Evolutionary conservation across 2,113 vertebrate species (phyloP), one percentile per base, ranked within the genome.

Genomic region (Canis aureus): DNA sequence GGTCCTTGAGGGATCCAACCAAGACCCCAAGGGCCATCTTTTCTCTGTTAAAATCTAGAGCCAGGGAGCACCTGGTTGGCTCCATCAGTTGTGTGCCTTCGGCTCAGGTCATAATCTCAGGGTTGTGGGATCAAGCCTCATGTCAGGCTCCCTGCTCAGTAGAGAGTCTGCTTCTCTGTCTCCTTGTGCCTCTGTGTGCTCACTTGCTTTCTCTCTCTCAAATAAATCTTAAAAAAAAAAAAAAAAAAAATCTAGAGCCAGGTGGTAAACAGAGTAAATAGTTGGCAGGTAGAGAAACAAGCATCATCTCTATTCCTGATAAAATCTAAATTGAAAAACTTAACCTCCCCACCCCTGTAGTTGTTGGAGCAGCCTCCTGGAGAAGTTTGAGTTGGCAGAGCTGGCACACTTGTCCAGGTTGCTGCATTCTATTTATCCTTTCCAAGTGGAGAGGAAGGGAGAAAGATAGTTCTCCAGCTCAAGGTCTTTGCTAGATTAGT

Each of bases 31-130:
- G 43, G 43, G 43, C 43, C 43, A 43, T 43, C 22, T 59, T 80
- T 93, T 97, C 64, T 76, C 29, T 96, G 16, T 73, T 96, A 38
- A 92, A 53, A 83, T 86, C 38, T 92, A 79, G 66, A 83, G 27
- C 73, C 80, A 78, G 15, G 0, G 66, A 83, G 27, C 73, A 43
- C 43, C 43, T 43, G 43, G 5, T 43, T 43, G 43, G 43, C 43
- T 43, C 43, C 43, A 6, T 43, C 43, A 43, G 43, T 43, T 43
- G 43, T 43, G 43, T 43, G 43, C 6, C 43, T 43, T 43, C 43
- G 6, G 43, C 43, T 43, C 43, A 43, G 43, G 43, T 43, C 43
- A 43, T 43, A 43, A 43, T 43, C 43, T 43, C 43, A 43, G 43
- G 43, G 43, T 8, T 43, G 43, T 43, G 43, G 43, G 43, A 43